Base-by-base conservation (phyloP, 2,888 invertebrate species). In the Junonia oenone region DNA sequence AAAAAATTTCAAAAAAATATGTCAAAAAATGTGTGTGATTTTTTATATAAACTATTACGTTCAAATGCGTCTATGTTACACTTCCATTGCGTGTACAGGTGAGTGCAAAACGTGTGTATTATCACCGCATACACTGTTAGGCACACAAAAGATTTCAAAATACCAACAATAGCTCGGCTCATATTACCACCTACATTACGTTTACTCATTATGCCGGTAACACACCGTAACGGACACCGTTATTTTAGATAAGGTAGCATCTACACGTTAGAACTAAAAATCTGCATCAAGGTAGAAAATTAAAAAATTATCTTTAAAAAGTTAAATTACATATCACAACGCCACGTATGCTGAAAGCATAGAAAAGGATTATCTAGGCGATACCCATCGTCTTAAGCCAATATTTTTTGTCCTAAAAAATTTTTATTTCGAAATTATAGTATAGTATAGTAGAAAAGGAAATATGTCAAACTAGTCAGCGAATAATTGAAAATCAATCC, bases 151-250 rank as follows among this genome's bases (percentile, higher is more conserved):
- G 47, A 29, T 54, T 54, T 47, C 53, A 33, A 54, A 54, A 54
- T 31, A 48, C 47, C 11, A 35, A 22, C 48, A 49, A 35, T 49
- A 49, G 26, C 14, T n/a, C 31, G 8, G n/a, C 31, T 35, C 48
- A 26, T 43, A 33, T 53, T 53, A 47, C 53, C 22, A 26, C 38
- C 38, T 40, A 43, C 43, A 43, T 48, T 50, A 40, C 38, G 40
- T 40, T 43, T 45, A 22, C 58, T 58, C 55, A 58, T 58, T 58
- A 59, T 45, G 46, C 45, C 13, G 45, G 46, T 52, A 55, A 56
- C 51, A 33, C 51, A 56, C 56, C 59, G 59, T 56, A 59, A 58
- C 55, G 51, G 9, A 31, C 27, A 56, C 59, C 49, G 59, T 59
- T 59, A 56, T 47, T 51, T 51, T 45, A 48, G 40, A 51, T 55